Base-by-base conservation (phyloP, 2,797 vertebrate genomes). In the Trachops cirrhosus region DNA sequence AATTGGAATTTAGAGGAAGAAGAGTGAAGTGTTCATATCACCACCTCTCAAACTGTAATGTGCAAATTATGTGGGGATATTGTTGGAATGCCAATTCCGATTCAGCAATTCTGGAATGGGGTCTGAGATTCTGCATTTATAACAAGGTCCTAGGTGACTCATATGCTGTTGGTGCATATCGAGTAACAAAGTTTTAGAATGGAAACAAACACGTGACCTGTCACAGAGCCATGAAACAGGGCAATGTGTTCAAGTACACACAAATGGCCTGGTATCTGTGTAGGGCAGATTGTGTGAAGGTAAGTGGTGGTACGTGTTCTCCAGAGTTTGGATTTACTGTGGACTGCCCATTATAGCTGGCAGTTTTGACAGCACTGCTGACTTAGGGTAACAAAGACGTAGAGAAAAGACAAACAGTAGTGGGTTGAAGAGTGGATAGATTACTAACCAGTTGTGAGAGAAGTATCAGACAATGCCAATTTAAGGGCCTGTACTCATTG, bases 111-210 rank as follows among this genome's bases (percentile, higher is more conserved):
- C n/a, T 89, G 26, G 18, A 54, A 74, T 71, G 8, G 34, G 24
- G 32, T 57, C 64, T 68, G 52, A 46, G 39, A 62, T 37, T 62
- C 50, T 77, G 7, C 8, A 88, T 90, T 73, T 80, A 41, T 89
- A 94, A 82, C 8, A 73, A 93, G n/a, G 62, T 83, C 39, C 9
- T 26, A 93, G 59, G 37, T 75, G 29, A 87, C 54, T 91, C 6
- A 73, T 67, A 96, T 46, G 16, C 44, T 95, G 5, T n/a, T 80
- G 71, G 48, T 11, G 21, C 37, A 48, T 83, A 39, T 2, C 82
- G 34, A 74, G 21, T 79, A 71, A 88, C 6, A 67, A 54, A 39
- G 21, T 29, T 96, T 94, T 87, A 77, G 94, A 86, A 96, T 39
- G 21, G 32, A 86, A 95, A 71, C 21, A 85, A 89, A 68, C 5